Conservation (phyloP, 2,797 vertebrate species). For the Argyrosomus regius region DNA sequence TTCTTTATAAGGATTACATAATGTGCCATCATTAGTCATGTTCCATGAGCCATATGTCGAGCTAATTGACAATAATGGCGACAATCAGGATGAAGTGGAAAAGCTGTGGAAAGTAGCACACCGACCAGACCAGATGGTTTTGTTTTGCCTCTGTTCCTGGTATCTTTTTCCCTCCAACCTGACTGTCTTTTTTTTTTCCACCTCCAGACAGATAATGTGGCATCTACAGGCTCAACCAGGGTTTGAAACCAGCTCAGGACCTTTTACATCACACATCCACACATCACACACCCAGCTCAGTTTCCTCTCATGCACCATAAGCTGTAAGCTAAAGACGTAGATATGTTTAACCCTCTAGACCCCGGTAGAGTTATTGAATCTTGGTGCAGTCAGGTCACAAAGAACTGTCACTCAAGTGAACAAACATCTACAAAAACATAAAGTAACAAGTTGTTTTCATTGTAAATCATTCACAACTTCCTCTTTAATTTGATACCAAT, state of each 20-base stretch:
- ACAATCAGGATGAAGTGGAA: constrained; percentile 68
- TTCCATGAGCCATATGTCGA: constrained; percentile 72
- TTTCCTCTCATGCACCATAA: background rate
- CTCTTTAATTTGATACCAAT: too few species aligned
- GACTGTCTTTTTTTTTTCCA: constrained; percentile 35
- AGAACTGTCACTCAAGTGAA: too few species aligned
- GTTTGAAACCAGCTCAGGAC: background rate
- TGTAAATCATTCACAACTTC: too few species aligned
- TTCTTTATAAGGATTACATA: constrained; percentile 71
- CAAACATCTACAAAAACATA: too few species aligned
- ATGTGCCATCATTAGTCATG: constrained; percentile 72
- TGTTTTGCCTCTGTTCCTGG: constrained; percentile 41
- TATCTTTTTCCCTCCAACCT: constrained; percentile 27
- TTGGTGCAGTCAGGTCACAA: too few species aligned
- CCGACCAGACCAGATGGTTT: constrained; percentile 70
- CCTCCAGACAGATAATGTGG: background rate
- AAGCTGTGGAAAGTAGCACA: constrained; percentile 64
- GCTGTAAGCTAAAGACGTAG: background rate
- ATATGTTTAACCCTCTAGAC: background rate
- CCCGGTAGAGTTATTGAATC: too few species aligned
- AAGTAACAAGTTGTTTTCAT: too few species aligned
- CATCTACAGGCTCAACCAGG: background rate
- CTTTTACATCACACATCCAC: background rate
- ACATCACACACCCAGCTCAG: background rate
- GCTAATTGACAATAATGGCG: constrained; percentile 77